Evolutionary conservation across 2,797 vertebrate species (phyloP).

Genomic region (Ceryle rudis): DNA sequence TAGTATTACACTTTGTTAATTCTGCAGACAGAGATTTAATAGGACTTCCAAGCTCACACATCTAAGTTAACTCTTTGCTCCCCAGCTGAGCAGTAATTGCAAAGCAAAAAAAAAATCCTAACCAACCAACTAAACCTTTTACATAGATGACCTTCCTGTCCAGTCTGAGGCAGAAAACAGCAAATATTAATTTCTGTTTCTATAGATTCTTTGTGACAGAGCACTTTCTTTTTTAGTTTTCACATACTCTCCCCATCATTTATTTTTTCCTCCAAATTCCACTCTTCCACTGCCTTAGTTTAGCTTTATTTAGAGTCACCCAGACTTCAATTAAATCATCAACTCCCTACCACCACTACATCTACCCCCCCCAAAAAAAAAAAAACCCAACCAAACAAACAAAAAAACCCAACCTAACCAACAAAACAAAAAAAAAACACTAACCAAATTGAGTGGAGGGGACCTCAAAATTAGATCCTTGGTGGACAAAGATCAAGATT

Average conservation of each 20-base stretch:
- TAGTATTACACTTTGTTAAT: slow-evolving; percentile 57
- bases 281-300: background rate
- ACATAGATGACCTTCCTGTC: background rate
- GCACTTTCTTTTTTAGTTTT: background rate
- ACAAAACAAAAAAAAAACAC: too few relatives aligned
- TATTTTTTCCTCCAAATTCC: background rate
- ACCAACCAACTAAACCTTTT: background rate
- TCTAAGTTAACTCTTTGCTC: background rate
- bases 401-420: too few relatives aligned
- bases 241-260: fast-evolving
- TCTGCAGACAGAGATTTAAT: slow-evolving; percentile 13
- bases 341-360: background rate
- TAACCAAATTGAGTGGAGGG: background rate
- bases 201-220: background rate
- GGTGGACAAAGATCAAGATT: background rate
- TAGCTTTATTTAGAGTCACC: background rate
- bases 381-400: too few relatives aligned
- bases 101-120: background rate
- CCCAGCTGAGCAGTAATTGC: background rate
- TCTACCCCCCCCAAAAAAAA: background rate
- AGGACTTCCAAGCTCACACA: background rate
- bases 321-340: background rate
- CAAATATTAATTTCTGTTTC: background rate
- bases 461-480: background rate
- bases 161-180: background rate